Base-by-base conservation (phyloP, 2,797 vertebrate species). In the Sebastes iracundus region DNA sequence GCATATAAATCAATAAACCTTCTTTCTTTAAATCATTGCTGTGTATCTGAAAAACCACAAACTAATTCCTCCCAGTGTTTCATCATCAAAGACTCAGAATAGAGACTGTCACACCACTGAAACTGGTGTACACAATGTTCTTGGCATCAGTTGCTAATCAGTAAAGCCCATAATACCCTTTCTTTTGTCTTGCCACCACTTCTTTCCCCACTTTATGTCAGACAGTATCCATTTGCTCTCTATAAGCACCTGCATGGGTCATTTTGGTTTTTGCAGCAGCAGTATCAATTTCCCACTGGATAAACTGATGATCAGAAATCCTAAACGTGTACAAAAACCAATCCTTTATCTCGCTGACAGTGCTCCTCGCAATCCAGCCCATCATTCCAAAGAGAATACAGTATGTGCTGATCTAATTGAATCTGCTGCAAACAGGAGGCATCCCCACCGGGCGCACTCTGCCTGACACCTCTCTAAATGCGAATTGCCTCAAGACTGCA, bases 321-420 rank as follows among this genome's bases (percentile, higher is more conserved):
- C 77, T 83, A 72, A 79, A 73, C 77, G 55, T 80, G 70, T 52
- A 88, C 33, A 63, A n/a, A 70, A 75, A 16, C 7, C 42, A 79
- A 68, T 80, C 49, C 61, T 76, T 75, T 70, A 53, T 83, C 70
- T 77, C 27, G 46, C 75, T 63, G 67, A 84, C 73, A 23, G 60
- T 2, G 58, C 49, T 42, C 32, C 52, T 13, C 30, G 56, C 20
- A 75, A 59, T 80, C 58, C 42, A 49, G 72, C 23, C 66, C 6
- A 18, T 68, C 60, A 60, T 61, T 80, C 78, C 82, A 59, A 81
- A 83, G 42, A 89, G 72, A 88, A 79, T 81, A 80, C 32, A 69
- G 49, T 81, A 83, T 87, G 70, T 66, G 35, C 70, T 82, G 60
- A 88, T 93, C 77, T 86, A 83, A 90, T 90, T 87, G 80, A 89